Evolutionary conservation across 2,797 vertebrate genomes (phyloP).

Genomic region (Ispidina picta): DNA sequence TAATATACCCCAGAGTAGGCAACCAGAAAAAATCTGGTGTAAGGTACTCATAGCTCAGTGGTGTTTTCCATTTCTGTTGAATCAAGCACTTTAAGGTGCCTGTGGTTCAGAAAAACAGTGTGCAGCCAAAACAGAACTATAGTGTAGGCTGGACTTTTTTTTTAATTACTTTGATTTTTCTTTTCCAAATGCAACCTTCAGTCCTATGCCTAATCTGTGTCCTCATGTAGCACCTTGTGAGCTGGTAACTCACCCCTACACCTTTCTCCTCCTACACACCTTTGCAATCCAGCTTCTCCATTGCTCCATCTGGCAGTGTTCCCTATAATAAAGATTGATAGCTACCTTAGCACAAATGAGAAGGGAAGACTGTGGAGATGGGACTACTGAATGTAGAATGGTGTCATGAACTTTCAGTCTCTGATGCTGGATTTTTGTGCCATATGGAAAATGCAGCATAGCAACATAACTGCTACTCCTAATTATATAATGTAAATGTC

Average conservation of each 20-base stretch:
- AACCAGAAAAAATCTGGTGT: background rate
- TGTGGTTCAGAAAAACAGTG: background rate
- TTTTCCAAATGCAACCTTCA: background rate
- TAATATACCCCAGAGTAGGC: background rate
- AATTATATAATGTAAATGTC: conserved; percentile 66
- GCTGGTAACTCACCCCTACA: background rate
- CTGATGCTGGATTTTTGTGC: conserved; percentile 6
- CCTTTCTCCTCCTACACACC: background rate
- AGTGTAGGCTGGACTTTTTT: background rate
- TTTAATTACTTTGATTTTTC: background rate
- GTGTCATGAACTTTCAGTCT: conserved; percentile 26
- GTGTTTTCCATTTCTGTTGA: background rate
- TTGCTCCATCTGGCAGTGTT: background rate
- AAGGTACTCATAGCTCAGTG: background rate
- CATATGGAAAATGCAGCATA: conserved; percentile 52
- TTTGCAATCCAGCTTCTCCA: background rate
- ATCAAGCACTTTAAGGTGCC: background rate
- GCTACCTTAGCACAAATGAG: background rate
- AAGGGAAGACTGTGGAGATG: background rate
- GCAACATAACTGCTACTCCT: conserved; percentile 48
- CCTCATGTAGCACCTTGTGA: background rate
- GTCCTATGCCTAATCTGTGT: background rate
- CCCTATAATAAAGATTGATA: background rate
- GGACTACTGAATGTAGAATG: background rate
- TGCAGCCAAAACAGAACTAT: background rate